phyloP scores from a whole-genome alignment of 2,888 invertebrate species.

The Pristionchus maxplancki region DNA sequence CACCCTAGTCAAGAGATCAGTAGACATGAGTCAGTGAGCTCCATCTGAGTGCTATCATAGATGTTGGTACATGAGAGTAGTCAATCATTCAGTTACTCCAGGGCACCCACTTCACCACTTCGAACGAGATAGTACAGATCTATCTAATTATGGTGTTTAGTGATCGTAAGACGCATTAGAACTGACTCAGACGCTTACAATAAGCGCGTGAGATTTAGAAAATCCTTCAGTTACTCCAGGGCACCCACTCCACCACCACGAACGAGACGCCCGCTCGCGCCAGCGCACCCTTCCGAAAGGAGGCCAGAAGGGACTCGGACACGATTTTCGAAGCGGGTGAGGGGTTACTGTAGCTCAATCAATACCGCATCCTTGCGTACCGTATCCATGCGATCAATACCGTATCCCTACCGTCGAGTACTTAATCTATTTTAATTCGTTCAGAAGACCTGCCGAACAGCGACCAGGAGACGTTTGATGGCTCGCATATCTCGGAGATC shows the following conservation, averaged over 20 bases:
- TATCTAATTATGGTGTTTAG: background rate
- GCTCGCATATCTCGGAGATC: slow-evolving; percentile 35
- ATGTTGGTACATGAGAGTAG: background rate
- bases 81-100: background rate
- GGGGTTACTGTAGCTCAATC: background rate
- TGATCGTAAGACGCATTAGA: too few relatives aligned
- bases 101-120: background rate
- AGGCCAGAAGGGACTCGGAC: background rate
- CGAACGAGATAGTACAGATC: background rate
- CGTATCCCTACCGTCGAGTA: background rate
- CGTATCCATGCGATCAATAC: background rate
- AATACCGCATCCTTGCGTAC: background rate
- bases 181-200: too few relatives aligned
- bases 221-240: background rate
- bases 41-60: background rate
- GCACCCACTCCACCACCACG: background rate
- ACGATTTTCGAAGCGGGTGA: slow-evolving; percentile 11
- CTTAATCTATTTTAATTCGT: background rate
- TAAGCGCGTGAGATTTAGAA: too few relatives aligned
- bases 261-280: background rate
- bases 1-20: background rate
- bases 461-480: slow-evolving; percentile 22
- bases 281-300: background rate
- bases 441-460: slow-evolving; percentile 11
- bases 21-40: too few relatives aligned